Conservation (phyloP, 1,140 invertebrate species). For the Habropoda laboriosa region DNA sequence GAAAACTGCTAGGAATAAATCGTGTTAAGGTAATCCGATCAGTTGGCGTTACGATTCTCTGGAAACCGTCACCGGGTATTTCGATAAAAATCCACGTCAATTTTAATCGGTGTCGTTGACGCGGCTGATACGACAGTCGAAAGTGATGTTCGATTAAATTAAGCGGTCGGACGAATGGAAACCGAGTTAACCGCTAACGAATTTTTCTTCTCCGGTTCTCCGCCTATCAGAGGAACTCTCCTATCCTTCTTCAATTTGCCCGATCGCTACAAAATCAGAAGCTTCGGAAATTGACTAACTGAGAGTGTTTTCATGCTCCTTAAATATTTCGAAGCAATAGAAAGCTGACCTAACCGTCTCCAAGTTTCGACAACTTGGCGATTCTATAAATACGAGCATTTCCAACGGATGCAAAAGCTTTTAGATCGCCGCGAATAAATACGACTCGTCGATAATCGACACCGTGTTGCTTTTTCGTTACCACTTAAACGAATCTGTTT, state of each 20-base stretch:
- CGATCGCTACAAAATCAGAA: not conserved
- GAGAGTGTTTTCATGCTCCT: not conserved
- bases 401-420: slow-evolving; percentile 8
- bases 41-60: not conserved
- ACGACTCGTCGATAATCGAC: not conserved
- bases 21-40: slow-evolving; percentile 1
- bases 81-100: slow-evolving; percentile 20
- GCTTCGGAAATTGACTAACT: not conserved
- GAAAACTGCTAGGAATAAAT: slow-evolving; percentile 8
- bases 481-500: too few species aligned
- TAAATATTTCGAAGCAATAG: slow-evolving; percentile 10
- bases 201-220: slow-evolving; percentile 1
- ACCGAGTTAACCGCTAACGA: slow-evolving; percentile 22
- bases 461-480: too few species aligned
- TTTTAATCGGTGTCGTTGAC: slow-evolving; percentile 11
- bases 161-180: slow-evolving; percentile 12
- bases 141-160: slow-evolving; percentile 13
- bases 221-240: too few species aligned
- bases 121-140: not conserved
- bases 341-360: too few species aligned
- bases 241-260: not conserved
- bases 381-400: slow-evolving; percentile 16
- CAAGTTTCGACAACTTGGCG: not conserved
- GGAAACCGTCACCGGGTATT: not conserved
- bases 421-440: not conserved